A percentile compares a stretch with the other conserved stretches of the same genome.
phyloP scores from a whole-genome alignment of 2,888 invertebrate genomes.

The Megaustenia siamemsis region DNA sequence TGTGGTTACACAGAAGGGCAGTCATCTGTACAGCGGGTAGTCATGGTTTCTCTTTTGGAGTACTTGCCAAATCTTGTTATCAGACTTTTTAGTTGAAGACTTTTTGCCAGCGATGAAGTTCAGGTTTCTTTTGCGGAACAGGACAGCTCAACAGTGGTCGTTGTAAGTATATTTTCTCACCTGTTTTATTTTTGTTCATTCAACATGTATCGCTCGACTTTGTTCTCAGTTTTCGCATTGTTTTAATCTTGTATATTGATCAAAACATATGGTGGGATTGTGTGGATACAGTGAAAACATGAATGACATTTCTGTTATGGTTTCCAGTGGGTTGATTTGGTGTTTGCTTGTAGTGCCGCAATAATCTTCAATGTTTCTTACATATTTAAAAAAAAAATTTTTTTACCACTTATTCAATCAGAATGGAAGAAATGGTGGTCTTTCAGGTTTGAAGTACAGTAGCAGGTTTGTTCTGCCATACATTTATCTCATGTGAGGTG shows the following conservation, averaged over 20 bases:
- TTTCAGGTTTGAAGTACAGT: no score
- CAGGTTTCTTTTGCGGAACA: constrained; percentile 15
- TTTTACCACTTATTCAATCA: no score
- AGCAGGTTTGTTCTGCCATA: no score
- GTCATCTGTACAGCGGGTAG: background rate
- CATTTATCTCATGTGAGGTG: no score
- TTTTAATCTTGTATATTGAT: background rate
- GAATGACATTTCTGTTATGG: background rate
- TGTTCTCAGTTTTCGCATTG: background rate
- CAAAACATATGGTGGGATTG: background rate
- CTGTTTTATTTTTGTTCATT: background rate
- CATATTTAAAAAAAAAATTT: no score
- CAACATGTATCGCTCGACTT: background rate
- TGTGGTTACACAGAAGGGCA: background rate
- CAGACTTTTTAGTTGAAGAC: constrained; percentile 24
- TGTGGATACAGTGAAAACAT: background rate
- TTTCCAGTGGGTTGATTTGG: background rate
- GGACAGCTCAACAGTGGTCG: constrained; percentile 22
- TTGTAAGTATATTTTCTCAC: constrained; percentile 37
- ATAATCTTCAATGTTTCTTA: no score
- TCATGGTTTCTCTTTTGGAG: constrained; percentile 10
- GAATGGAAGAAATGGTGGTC: no score
- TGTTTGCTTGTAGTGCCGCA: background rate
- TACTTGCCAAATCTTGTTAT: background rate
- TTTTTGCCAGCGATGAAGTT: constrained; percentile 13